These are phyloP conservation scores for Zosterops japonicus DNA, from an alignment of 2,113 vertebrate species.

Conservation along the genomic window DNA sequence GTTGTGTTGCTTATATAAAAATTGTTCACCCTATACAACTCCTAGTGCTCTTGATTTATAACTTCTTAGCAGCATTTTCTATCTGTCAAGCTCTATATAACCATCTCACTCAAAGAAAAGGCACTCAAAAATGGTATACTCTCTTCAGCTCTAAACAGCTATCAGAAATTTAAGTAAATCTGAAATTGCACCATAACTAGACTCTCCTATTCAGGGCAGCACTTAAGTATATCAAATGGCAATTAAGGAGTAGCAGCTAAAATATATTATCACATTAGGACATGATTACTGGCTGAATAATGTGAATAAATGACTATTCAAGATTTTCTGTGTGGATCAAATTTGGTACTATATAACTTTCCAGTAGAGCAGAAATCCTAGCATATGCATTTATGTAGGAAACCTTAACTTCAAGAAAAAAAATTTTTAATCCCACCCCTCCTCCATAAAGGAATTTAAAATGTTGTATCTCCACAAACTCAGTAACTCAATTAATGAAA, in stretches of 20 bases:
- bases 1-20: background rate
- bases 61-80: background rate
- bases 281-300: background rate
- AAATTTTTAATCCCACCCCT: accelerated
- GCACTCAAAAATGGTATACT: background rate
- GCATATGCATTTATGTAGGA: background rate
- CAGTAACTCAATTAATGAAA: background rate
- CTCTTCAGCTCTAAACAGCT: background rate
- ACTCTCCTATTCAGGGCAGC: background rate
- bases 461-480: background rate
- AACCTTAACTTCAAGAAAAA: background rate
- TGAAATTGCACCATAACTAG: background rate
- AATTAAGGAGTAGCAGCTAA: background rate
- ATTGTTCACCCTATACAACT: accelerated
- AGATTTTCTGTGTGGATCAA: background rate
- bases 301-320: background rate
- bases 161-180: background rate
- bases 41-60: background rate
- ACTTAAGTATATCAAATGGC: background rate
- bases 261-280: background rate
- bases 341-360: background rate
- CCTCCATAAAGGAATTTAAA: background rate
- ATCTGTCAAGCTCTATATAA: background rate
- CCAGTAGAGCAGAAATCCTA: background rate
- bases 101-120: background rate